Percentiles rank a stretch among this genome's conserved stretches.
phyloP scores from a whole-genome alignment of 2,888 invertebrate species.

The Eueremaeus valkanovi region DNA sequence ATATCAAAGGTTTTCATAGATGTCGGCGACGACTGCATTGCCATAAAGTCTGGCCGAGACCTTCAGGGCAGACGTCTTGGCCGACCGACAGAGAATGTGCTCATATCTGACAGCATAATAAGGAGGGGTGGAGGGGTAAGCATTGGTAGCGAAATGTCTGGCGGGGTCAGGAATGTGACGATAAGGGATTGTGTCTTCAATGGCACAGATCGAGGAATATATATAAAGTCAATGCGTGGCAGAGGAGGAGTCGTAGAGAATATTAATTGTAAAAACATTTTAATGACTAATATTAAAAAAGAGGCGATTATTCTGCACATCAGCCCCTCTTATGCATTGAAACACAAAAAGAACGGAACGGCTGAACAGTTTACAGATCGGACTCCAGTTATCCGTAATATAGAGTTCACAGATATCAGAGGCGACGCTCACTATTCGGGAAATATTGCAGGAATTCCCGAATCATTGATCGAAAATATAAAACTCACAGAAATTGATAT shows the following conservation, averaged over 20 bases:
- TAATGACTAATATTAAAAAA: slow-evolving; percentile 1
- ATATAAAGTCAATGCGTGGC: slow-evolving; percentile 15
- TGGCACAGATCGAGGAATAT: slow-evolving; percentile 24
- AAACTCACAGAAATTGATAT: not conserved
- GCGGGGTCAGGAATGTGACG: slow-evolving; percentile 17
- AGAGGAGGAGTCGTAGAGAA: slow-evolving; percentile 31
- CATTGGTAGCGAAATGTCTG: slow-evolving; percentile 28
- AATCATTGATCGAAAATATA: slow-evolving; percentile 5
- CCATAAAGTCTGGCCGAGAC: slow-evolving; percentile 19
- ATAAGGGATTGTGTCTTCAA: not conserved
- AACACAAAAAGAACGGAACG: not conserved
- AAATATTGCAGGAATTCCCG: slow-evolving; percentile 2
- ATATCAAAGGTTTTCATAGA: not conserved
- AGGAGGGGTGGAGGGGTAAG: slow-evolving; percentile 1
- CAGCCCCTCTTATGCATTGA: not conserved
- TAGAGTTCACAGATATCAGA: not conserved
- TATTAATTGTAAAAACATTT: not conserved
- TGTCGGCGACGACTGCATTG: slow-evolving; percentile 25
- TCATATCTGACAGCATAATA: not conserved
- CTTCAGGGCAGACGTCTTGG: not conserved
- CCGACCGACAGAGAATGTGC: slow-evolving; percentile 20
- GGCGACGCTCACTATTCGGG: not conserved
- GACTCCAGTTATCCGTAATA: not conserved
- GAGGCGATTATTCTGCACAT: not conserved
- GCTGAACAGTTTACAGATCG: not conserved